Evolutionary conservation across 35 echinoderm and acorn worm genomes (phyloP).

Genomic region (Apostichopus parvimensis): DNA sequence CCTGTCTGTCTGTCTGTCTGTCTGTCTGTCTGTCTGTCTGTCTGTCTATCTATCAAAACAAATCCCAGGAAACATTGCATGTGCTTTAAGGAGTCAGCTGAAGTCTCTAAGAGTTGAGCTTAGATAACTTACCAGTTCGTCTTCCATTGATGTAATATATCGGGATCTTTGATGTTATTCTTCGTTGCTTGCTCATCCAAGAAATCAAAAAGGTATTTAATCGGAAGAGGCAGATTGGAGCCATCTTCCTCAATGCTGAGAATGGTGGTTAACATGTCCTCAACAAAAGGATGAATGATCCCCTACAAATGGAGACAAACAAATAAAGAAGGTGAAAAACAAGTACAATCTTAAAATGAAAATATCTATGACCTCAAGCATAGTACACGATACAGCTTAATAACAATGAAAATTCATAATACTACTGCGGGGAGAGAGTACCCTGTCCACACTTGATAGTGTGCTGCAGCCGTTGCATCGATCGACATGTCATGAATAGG

Average conservation of each 20-base stretch:
- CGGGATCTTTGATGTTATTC: constrained; percentile 69
- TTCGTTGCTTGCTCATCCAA: constrained; percentile 88
- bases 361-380: too few relatives aligned
- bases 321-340: background rate
- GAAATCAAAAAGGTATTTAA: constrained; percentile 99
- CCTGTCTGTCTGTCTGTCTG: background rate
- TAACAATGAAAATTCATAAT: too few relatives aligned
- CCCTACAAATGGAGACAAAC: constrained; percentile 52
- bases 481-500: too few relatives aligned
- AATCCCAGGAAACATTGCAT: background rate
- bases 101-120: background rate
- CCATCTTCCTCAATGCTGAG: constrained; percentile 64
- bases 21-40: background rate
- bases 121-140: constrained; percentile 78
- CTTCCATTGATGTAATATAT: constrained; percentile 92
- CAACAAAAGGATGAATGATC: constrained; percentile 93
- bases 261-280: constrained; percentile 87
- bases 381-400: too few relatives aligned
- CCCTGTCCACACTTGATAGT: too few relatives aligned
- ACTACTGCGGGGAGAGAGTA: too few relatives aligned
- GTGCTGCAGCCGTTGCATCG: too few relatives aligned
- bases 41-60: background rate
- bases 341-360: too few relatives aligned
- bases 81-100: background rate
- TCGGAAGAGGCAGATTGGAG: constrained; percentile 67